These are phyloP conservation scores for Drosophila lacteicornis DNA, from an alignment of 1,140 invertebrate genomes.

Conservation along the genomic window DNA sequence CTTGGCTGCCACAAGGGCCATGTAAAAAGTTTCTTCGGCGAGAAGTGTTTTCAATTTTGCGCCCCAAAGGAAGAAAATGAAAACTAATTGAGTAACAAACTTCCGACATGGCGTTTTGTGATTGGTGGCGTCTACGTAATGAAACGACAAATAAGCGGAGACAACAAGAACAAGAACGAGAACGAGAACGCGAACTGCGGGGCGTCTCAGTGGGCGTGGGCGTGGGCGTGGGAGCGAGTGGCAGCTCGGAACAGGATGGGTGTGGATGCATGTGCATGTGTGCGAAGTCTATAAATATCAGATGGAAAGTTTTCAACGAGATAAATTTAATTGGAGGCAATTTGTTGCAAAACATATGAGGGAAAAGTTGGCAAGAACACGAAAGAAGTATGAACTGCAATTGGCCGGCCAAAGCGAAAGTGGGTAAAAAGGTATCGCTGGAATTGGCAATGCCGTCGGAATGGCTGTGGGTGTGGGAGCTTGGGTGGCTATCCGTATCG, in stretches of 20 bases:
- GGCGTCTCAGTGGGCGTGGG: constrained; percentile 5
- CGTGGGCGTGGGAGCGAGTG: background rate
- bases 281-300: constrained; percentile 79
- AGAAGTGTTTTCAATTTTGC: constrained; percentile 78
- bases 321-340: constrained; percentile 84
- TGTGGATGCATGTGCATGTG: constrained; percentile 21
- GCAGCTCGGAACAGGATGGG: background rate
- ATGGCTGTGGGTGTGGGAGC: background rate
- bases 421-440: constrained; percentile 52
- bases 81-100: constrained; percentile 83
- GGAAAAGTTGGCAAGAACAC: constrained; percentile 69
- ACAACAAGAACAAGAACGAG: constrained; percentile 50
- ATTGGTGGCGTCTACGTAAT: constrained; percentile 81
- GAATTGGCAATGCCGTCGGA: no score
- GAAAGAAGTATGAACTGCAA: constrained; percentile 79
- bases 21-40: constrained; percentile 69
- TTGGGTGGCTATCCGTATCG: constrained; percentile 19
- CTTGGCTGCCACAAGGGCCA: constrained; percentile 57
- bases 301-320: constrained; percentile 84
- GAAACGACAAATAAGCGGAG: constrained; percentile 74
- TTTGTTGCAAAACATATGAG: constrained; percentile 75
- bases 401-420: constrained; percentile 55
- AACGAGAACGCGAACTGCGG: constrained; percentile 6
- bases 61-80: constrained; percentile 65
- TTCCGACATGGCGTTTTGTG: constrained; percentile 77